Conservation (phyloP, 2,113 vertebrate genomes). For the Dasyprocta punctata region DNA sequence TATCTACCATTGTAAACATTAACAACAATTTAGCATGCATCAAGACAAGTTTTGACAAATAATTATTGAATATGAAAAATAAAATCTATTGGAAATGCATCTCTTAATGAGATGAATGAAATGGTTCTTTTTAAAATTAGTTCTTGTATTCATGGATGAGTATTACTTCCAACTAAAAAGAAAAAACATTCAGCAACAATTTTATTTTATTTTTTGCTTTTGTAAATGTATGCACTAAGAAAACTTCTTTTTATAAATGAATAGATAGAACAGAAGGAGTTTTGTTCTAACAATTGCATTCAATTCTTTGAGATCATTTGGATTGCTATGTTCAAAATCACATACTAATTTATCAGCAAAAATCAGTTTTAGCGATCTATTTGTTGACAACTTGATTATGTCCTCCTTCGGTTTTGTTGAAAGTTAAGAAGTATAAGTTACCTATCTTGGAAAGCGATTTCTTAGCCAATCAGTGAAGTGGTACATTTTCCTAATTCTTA, state of each 20-base stretch:
- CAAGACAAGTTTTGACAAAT: conserved; percentile 44
- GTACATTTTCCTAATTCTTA: neutral
- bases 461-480: neutral
- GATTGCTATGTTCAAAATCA: neutral
- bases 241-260: conserved; percentile 40
- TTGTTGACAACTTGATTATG: neutral
- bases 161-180: conserved; percentile 44
- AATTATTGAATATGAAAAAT: conserved; percentile 32
- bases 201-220: conserved; percentile 47
- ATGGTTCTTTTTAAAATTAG: conserved; percentile 55
- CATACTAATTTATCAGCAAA: neutral
- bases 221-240: conserved; percentile 28
- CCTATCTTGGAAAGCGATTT: neutral
- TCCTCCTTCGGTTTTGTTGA: neutral
- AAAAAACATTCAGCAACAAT: conserved; percentile 23
- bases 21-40: neutral
- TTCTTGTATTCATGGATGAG: neutral
- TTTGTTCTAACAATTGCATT: neutral
- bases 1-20: conserved; percentile 18
- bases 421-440: neutral
- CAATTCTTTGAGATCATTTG: neutral
- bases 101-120: conserved; percentile 56
- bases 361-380: neutral
- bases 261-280: neutral
- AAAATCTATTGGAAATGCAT: conserved; percentile 16